Evolutionary conservation across 2,113 vertebrate species (phyloP), one percentile per base, ranked within the genome.

Genomic region (Girardinichthys multiradiatus): DNA sequence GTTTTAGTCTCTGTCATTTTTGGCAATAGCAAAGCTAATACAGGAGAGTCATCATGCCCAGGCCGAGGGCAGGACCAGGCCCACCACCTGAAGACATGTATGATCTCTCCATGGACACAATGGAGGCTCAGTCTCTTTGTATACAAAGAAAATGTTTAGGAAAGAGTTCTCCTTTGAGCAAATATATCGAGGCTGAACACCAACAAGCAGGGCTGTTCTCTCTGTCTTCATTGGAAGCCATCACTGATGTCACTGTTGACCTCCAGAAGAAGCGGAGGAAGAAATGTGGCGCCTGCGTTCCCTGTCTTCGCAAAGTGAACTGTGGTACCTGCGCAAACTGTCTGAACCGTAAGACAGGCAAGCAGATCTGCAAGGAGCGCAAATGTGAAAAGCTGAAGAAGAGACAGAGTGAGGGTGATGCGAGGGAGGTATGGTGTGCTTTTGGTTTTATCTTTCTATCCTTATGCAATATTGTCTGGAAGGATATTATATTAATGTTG

Each of bases 351-450:
- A 95, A 93, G 80, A 96, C 94, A 0, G 93, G 95, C 28, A 96
- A 98, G 82, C 96, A 97, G 89, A 96, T 97, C 86, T 98, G 95
- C 86, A 96, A 95, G 74, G 92, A 95, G 87, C 94, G 97, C 77
- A 96, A 95, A 82, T 96, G 95, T 69, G 91, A 95, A 15, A 89
- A 94, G 87, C 94, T 97, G 61, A 95, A 94, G 89, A 96, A 92
- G 92, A 95, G 89, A 77, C 87, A 51, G 60, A 70, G 33, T 9
- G 77, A 83, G 64, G 78, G 42, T 59, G 89, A 94, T 79, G 91
- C 87, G 74, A 92, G 85, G 0, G 37, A 83, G 65, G 64, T 64
- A 61, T 14, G 29, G 33, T 26, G 17, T 12, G 3, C 61, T 57
- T 39, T 33, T 45, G 42, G 17, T 45, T 17, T 19, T 14, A 19